These are phyloP conservation scores for Tribolium freemani DNA, from an alignment of 2,888 invertebrate genomes.

Conservation along the genomic window DNA sequence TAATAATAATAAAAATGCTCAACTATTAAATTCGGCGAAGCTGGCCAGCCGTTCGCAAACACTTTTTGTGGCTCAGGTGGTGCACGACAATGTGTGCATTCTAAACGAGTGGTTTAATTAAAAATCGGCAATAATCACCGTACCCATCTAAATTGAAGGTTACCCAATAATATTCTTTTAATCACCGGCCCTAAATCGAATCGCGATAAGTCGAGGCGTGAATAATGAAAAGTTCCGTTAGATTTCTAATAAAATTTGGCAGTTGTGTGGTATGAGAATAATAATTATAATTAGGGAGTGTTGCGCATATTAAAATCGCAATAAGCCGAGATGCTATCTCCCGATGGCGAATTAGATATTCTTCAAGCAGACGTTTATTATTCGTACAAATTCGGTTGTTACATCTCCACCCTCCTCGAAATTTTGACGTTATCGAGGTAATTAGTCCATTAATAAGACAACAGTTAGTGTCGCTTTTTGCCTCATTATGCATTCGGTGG, in stretches of 20 bases:
- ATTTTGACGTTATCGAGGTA: slow-evolving; percentile 20
- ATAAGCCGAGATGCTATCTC: slow-evolving; percentile 41
- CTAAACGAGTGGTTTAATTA: slow-evolving; percentile 19
- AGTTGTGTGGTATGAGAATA: slow-evolving; percentile 44
- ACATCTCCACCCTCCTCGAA: slow-evolving; percentile 24
- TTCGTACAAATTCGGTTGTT: slow-evolving; percentile 31
- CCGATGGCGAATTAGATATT: slow-evolving; percentile 41
- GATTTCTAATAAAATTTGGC: slow-evolving; percentile 44
- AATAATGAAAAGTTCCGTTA: slow-evolving; percentile 47
- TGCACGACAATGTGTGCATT: slow-evolving; percentile 13
- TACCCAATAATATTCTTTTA: slow-evolving; percentile 32
- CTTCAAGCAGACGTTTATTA: slow-evolving; percentile 24
- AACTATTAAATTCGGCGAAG: too few species aligned
- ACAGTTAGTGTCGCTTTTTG: slow-evolving; percentile 10
- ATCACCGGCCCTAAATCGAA: slow-evolving; percentile 16
- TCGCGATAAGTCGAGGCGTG: slow-evolving; percentile 9
- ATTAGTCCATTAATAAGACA: slow-evolving; percentile 31
- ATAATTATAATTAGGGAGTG: slow-evolving; percentile 47
- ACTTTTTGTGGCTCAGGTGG: background rate
- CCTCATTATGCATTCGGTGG: background rate
- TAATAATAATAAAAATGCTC: too few species aligned
- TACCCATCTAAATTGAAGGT: slow-evolving; percentile 32
- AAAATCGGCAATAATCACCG: slow-evolving; percentile 13
- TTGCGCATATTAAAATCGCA: slow-evolving; percentile 53
- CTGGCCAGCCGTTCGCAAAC: background rate